These are phyloP conservation scores for Papilio demoleus DNA, from an alignment of 2,888 invertebrate genomes.

Conservation along the genomic window DNA sequence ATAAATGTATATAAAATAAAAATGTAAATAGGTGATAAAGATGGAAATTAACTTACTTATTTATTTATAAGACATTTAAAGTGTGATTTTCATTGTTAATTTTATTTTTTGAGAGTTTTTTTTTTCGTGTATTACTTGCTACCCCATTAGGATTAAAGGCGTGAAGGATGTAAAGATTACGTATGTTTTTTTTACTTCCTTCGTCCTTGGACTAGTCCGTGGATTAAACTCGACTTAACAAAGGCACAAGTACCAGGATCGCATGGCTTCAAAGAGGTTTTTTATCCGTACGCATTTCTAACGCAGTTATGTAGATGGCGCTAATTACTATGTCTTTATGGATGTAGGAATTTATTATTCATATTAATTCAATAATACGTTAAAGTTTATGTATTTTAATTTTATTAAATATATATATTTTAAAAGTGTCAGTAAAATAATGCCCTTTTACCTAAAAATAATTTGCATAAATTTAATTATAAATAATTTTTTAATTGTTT, in stretches of 20 bases:
- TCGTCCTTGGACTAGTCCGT: not conserved
- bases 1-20: too few species aligned
- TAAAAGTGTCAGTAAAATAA: too few species aligned
- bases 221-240: constrained; percentile 48
- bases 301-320: constrained; percentile 30
- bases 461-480: too few species aligned
- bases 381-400: not conserved
- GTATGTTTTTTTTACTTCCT: not conserved
- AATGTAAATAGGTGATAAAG: too few species aligned
- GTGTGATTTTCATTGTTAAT: too few species aligned
- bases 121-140: not conserved
- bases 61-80: too few species aligned
- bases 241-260: constrained; percentile 50
- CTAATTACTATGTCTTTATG: constrained; percentile 3
- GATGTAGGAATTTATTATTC: not conserved
- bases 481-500: too few species aligned
- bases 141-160: not conserved
- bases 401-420: not conserved
- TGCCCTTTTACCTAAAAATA: too few species aligned
- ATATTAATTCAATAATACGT: not conserved
- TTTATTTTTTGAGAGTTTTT: too few species aligned
- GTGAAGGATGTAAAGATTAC: not conserved
- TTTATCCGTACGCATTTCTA: constrained; percentile 29
- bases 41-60: too few species aligned
- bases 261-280: constrained; percentile 39